Conservation (phyloP, 2,113 vertebrate species). For the Sphyrna mokarran region DNA sequence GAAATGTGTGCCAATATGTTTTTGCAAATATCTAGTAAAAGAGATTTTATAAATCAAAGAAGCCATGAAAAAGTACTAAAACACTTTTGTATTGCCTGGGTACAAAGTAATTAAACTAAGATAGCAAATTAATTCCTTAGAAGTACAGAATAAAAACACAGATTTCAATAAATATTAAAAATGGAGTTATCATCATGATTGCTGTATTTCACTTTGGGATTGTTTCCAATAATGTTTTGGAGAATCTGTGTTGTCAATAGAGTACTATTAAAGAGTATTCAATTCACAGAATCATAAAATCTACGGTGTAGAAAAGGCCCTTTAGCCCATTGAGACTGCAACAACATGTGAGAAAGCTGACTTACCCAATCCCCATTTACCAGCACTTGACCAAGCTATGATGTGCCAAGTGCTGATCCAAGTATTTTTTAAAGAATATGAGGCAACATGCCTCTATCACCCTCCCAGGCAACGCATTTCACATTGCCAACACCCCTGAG, state of each 20-base stretch:
- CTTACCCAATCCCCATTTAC: too few species aligned
- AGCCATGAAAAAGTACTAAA: not conserved
- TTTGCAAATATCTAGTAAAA: not conserved
- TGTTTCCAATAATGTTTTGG: not conserved
- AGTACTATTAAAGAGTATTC: not conserved
- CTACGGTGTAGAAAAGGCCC: too few species aligned
- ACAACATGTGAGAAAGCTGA: too few species aligned
- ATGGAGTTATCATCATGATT: not conserved
- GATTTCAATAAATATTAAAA: not conserved
- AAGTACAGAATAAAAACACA: not conserved
- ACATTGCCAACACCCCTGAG: too few species aligned
- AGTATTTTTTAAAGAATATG: too few species aligned
- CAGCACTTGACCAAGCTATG: too few species aligned
- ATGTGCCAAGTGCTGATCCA: too few species aligned
- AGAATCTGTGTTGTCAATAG: not conserved
- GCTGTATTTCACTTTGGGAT: not conserved
- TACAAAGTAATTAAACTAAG: not conserved
- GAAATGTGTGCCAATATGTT: not conserved
- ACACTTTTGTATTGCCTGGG: not conserved
- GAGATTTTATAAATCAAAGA: not conserved
- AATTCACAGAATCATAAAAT: not conserved
- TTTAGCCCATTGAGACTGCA: too few species aligned
- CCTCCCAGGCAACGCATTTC: too few species aligned
- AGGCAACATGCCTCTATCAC: too few species aligned
- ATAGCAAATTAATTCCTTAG: not conserved